phyloP scores from a whole-genome alignment of 1,140 invertebrate genomes.

The Sitobion miscanthi region DNA sequence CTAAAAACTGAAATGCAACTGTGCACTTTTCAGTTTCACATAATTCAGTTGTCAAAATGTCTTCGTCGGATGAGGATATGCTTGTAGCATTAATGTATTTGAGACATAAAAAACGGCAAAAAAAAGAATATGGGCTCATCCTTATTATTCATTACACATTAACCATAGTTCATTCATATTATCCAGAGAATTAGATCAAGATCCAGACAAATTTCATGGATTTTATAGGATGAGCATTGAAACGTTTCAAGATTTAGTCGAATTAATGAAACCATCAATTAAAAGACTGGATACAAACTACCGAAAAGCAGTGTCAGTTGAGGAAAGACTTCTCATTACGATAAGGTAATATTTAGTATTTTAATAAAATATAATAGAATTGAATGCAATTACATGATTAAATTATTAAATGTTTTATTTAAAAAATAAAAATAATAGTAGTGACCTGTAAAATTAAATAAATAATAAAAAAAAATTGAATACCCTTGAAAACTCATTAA shows the following conservation, averaged over 20 bases:
- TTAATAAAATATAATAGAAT: not conserved
- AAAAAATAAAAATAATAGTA: not conserved
- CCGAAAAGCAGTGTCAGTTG: not conserved
- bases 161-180: no score
- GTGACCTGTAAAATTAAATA: not conserved
- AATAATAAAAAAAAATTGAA: not conserved
- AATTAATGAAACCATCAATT: slow-evolving; percentile 16
- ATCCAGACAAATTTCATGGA: not conserved
- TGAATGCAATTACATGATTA: not conserved
- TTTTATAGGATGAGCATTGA: not conserved
- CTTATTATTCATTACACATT: no score
- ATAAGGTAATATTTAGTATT: slow-evolving; percentile 20
- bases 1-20: slow-evolving; percentile 7
- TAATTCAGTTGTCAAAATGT: no score
- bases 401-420: not conserved
- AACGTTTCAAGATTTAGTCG: slow-evolving; percentile 14
- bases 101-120: not conserved
- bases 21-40: not conserved
- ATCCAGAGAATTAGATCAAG: slow-evolving; percentile 15
- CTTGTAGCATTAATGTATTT: slow-evolving; percentile 24
- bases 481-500: not conserved
- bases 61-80: not conserved
- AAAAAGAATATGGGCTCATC: not conserved
- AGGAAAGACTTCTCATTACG: slow-evolving; percentile 24
- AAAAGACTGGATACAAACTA: slow-evolving; percentile 6